Base-by-base conservation (phyloP, 2,113 vertebrate genomes). In the Nerophis lumbriciformis region DNA sequence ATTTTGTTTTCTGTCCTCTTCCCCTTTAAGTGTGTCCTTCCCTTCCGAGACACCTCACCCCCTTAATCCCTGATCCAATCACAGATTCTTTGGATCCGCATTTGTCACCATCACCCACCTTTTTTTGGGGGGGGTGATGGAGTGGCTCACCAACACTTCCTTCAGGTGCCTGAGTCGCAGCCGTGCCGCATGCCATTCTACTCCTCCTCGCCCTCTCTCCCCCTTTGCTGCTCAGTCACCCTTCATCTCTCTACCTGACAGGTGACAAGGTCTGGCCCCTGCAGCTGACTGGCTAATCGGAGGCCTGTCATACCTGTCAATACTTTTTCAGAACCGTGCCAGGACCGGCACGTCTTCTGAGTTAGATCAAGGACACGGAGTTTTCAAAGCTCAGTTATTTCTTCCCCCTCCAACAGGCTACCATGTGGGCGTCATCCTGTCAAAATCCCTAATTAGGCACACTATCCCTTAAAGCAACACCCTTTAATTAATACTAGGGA, bases 231-330 rank as follows among this genome's bases (percentile, higher is more conserved):
- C 52, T 82, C 80, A 90, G 88, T 93, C 91, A 89, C 87, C 90
- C 90, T 92, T 89, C 93, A 94, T 94, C 92, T 93, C 91, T 91
- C 88, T 87, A 92, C 90, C 92, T 93, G 94, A 94, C 94, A 96
- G 92, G 91, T 96, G 95, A 94, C 94, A 94, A 90, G 91, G 88
- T 90, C 88, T 90, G 84, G 89, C 90, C 93, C 28, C 92, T 92
- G 90, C 89, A 92, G 94, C 93, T 94, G 94, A 95, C 95, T 94
- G 91, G 92, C 91, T 94, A 95, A 96, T 99, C 95, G 93, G 94
- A 95, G 91, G 90, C 89, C 93, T 94, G 94, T 95, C 95, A 97
- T 91, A 91, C 89, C 92, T 97, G 95, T 94, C 95, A 93, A 97
- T 98, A 95, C 85, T 90, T 92, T 90, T 91, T 89, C 92, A 64